Evolutionary conservation across 2,888 invertebrate genomes (phyloP).

Genomic region (Mantis religiosa): DNA sequence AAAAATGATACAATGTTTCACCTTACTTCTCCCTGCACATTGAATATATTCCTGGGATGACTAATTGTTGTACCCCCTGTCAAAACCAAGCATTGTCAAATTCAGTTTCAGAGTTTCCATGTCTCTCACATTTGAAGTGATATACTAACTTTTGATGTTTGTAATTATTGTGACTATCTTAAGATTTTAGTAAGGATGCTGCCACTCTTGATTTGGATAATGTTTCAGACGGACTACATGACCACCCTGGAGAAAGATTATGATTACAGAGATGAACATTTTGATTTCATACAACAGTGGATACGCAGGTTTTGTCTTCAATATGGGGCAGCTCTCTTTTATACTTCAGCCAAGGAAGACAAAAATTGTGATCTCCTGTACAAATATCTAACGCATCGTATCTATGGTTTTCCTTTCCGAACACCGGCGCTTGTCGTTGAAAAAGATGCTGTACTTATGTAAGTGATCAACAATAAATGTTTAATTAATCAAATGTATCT

Average conservation of each 20-base stretch:
- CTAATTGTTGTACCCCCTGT: no score
- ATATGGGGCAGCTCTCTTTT: slow-evolving; percentile 93
- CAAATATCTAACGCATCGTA: slow-evolving; percentile 95
- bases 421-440: slow-evolving; percentile 95
- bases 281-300: slow-evolving; percentile 98
- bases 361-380: slow-evolving; percentile 97
- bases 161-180: no score
- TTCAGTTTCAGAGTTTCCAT: no score
- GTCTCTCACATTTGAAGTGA: no score
- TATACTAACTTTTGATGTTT: no score
- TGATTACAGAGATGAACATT: slow-evolving; percentile 95
- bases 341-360: slow-evolving; percentile 97
- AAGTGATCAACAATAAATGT: no score
- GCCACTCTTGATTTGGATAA: background rate
- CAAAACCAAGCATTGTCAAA: no score
- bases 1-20: no score
- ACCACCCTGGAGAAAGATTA: slow-evolving; percentile 92
- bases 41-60: no score
- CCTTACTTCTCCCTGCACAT: no score
- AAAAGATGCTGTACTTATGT: slow-evolving; percentile 97
- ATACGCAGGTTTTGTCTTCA: slow-evolving; percentile 92
- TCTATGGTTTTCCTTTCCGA: slow-evolving; percentile 92
- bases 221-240: slow-evolving; percentile 89
- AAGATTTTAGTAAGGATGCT: no score
- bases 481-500: no score